A percentile compares a stretch with the other conserved stretches of the same genome.
These are phyloP conservation scores for Spisula subtruncata DNA, from an alignment of 2,888 invertebrate species.

Conservation along the genomic window DNA sequence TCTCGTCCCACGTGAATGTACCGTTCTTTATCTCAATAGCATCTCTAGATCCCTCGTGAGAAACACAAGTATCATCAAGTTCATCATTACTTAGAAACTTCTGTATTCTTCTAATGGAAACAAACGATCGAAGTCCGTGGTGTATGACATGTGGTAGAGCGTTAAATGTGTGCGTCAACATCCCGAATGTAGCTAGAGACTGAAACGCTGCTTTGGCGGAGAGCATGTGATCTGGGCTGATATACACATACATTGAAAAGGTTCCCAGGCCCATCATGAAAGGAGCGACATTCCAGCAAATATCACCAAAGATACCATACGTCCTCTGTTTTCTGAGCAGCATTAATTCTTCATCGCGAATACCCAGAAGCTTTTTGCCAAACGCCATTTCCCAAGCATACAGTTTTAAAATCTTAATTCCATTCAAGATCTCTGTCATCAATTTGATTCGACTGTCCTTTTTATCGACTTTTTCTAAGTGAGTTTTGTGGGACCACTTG, in stretches of 20 bases:
- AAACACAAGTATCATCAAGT: slow-evolving; percentile 65
- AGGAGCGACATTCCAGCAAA: slow-evolving; percentile 88
- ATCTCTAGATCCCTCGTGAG: slow-evolving; percentile 52
- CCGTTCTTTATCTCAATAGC: slow-evolving; percentile 46
- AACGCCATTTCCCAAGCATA: slow-evolving; percentile 98
- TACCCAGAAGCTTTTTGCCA: slow-evolving; percentile 94
- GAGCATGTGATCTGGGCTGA: slow-evolving; percentile 88
- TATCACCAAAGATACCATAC: neutral
- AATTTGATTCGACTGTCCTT: slow-evolving; percentile 85
- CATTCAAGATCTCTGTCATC: slow-evolving; percentile 86
- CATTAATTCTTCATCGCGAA: slow-evolving; percentile 89
- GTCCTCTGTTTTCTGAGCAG: slow-evolving; percentile 26
- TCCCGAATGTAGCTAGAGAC: slow-evolving; percentile 87
- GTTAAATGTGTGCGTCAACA: slow-evolving; percentile 93
- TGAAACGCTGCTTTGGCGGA: slow-evolving; percentile 90
- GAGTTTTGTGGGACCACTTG: slow-evolving; percentile 77
- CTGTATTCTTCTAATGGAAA: slow-evolving; percentile 69
- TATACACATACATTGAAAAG: slow-evolving; percentile 83
- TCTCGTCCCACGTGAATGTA: slow-evolving; percentile 49
- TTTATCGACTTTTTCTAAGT: slow-evolving; percentile 78
- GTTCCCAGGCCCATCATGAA: slow-evolving; percentile 90
- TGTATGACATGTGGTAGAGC: slow-evolving; percentile 89
- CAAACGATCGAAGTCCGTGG: slow-evolving; percentile 40
- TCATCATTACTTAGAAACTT: slow-evolving; percentile 74
- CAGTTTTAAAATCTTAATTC: slow-evolving; percentile 91